Conservation (phyloP, 2,113 vertebrate genomes). For the Anhinga rufa region DNA sequence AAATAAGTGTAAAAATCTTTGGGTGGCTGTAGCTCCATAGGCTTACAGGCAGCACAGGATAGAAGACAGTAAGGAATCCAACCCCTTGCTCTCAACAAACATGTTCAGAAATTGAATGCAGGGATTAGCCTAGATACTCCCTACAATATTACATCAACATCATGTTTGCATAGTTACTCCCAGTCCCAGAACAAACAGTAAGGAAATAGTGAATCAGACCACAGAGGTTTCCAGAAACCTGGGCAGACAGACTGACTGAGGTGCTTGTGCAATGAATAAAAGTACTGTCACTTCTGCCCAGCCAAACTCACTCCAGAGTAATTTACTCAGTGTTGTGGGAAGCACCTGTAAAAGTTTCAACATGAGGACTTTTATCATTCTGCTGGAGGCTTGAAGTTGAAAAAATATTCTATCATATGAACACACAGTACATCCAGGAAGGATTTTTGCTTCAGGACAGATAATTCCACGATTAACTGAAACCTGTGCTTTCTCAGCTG, state of each 20-base stretch:
- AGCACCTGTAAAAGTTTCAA: constrained; percentile 36
- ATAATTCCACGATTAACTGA: not conserved
- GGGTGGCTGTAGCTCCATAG: not conserved
- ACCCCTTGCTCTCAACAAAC: not conserved
- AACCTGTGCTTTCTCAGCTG: not conserved
- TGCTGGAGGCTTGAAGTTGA: not conserved
- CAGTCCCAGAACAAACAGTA: constrained; percentile 53
- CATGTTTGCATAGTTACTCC: constrained; percentile 55
- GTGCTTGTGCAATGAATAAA: constrained; percentile 43
- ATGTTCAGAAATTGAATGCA: constrained; percentile 2
- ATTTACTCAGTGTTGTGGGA: constrained; percentile 6
- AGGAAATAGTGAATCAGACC: constrained; percentile 60
- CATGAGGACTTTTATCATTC: not conserved
- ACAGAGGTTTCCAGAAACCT: constrained; percentile 48
- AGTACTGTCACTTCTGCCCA: constrained; percentile 24
- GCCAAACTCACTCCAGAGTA: not conserved
- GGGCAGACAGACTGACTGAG: constrained; percentile 42
- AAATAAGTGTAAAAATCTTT: not conserved
- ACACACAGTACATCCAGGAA: not conserved
- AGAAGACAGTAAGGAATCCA: not conserved
- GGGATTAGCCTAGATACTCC: constrained; percentile 55
- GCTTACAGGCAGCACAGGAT: not conserved
- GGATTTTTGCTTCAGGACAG: not conserved
- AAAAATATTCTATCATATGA: not conserved
- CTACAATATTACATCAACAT: constrained; percentile 40